Percentiles rank a stretch among this genome's conserved stretches.
phyloP scores from a whole-genome alignment of 2,797 vertebrate genomes.

The Molossus molossus region DNA sequence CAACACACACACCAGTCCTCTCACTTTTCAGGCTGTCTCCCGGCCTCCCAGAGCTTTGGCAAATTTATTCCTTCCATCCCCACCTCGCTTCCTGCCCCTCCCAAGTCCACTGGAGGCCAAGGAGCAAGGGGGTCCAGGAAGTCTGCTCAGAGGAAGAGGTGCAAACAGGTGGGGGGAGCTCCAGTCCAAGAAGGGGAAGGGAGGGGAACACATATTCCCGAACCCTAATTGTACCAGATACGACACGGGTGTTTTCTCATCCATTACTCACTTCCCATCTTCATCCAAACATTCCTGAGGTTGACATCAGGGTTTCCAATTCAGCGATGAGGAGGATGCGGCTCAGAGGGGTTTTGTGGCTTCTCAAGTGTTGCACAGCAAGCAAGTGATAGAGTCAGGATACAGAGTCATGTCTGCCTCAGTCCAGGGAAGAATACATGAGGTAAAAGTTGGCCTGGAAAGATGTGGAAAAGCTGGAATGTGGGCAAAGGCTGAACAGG shows the following conservation, averaged over 20 bases:
- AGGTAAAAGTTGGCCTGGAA: background rate
- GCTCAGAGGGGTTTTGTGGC: background rate
- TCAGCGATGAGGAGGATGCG: background rate
- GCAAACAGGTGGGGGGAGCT: background rate
- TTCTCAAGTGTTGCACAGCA: background rate
- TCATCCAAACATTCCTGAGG: conserved; percentile 1
- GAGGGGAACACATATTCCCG: background rate
- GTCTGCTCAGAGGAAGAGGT: background rate
- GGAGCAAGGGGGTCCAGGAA: background rate
- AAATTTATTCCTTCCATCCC: background rate
- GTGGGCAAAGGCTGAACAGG: background rate
- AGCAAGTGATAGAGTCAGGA: background rate
- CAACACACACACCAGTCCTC: background rate
- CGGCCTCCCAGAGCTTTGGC: background rate
- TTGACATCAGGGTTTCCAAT: background rate
- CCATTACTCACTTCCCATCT: background rate
- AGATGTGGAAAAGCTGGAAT: background rate
- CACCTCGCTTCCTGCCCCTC: background rate
- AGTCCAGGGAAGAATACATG: background rate
- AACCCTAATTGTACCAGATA: background rate
- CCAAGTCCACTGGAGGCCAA: background rate
- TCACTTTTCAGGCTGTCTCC: background rate
- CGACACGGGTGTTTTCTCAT: background rate
- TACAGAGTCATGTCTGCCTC: background rate
- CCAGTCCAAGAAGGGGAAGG: background rate